Evolutionary conservation across 2,888 invertebrate genomes (phyloP).

Genomic region (Criorhina ranunculi): DNA sequence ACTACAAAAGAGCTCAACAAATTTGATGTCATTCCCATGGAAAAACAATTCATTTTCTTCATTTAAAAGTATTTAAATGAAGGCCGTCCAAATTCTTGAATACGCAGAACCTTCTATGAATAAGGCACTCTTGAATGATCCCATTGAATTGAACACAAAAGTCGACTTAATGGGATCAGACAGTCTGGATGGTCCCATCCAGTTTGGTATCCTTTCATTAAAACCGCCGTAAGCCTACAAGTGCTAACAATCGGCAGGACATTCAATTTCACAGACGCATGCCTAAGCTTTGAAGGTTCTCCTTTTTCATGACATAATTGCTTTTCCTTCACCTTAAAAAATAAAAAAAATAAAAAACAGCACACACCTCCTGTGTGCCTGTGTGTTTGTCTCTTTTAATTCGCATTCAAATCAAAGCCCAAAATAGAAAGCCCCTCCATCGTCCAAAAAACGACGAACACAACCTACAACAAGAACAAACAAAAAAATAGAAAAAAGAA

Average conservation of each 20-base stretch:
- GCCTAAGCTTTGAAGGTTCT: slow-evolving; percentile 8
- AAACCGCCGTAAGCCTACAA: background rate
- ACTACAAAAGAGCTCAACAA: background rate
- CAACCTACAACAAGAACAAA: slow-evolving; percentile 6
- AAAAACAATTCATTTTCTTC: too few relatives aligned
- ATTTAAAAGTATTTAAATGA: slow-evolving; percentile 1
- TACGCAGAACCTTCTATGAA: too few relatives aligned
- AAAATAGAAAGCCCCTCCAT: slow-evolving; percentile 25
- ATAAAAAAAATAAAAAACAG: too few relatives aligned
- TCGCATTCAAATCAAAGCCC: slow-evolving; percentile 36
- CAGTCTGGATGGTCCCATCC: slow-evolving; percentile 39
- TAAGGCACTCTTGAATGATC: slow-evolving; percentile 3
- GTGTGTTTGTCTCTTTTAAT: background rate
- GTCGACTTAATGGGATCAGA: slow-evolving; percentile 58
- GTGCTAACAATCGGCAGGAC: slow-evolving; percentile 8
- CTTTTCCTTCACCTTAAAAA: slow-evolving; percentile 51
- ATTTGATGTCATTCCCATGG: background rate
- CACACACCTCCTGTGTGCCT: too few relatives aligned
- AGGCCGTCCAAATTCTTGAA: background rate
- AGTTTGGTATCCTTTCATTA: slow-evolving; percentile 13
- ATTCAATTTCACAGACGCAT: slow-evolving; percentile 10
- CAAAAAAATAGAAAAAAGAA: slow-evolving; percentile 1
- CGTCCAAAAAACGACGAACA: background rate
- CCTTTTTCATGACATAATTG: slow-evolving; percentile 56
- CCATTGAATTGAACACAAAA: slow-evolving; percentile 21